Evolutionary conservation across 92 coral and sea anemone genomes (phyloP).

Genomic region (Micromussa lordhowensis): DNA sequence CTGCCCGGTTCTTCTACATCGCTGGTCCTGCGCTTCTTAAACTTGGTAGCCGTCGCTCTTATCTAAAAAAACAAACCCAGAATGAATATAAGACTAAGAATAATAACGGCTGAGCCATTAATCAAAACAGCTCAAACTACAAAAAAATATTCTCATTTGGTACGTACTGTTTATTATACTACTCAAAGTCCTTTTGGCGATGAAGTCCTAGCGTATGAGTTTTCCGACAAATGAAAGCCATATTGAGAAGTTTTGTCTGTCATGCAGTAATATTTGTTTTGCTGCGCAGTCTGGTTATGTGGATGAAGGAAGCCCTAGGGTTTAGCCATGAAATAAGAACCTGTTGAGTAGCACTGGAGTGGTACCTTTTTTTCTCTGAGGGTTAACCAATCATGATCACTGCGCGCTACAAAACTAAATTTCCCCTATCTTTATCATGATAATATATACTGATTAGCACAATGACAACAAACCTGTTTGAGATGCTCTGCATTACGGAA

Average conservation of each 20-base stretch:
- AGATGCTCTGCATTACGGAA: conserved; percentile 92
- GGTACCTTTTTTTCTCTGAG: not conserved
- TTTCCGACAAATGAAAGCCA: not conserved
- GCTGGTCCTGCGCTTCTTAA: conserved; percentile 77
- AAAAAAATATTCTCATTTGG: too few species aligned
- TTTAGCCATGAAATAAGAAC: too few species aligned
- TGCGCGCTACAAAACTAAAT: not conserved
- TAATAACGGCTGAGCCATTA: not conserved
- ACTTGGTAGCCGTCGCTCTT: conserved; percentile 87
- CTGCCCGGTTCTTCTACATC: not conserved
- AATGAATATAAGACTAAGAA: not conserved
- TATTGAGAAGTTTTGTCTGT: not conserved
- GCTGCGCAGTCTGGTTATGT: not conserved
- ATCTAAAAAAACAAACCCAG: conserved; percentile 60
- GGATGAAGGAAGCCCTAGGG: not conserved
- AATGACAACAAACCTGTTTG: conserved; percentile 71
- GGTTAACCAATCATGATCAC: not conserved
- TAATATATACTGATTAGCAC: not conserved
- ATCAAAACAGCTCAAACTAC: too few species aligned
- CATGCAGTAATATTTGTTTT: not conserved
- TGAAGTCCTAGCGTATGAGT: not conserved
- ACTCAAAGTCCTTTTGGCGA: too few species aligned
- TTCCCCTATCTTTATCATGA: not conserved
- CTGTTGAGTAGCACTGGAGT: not conserved
- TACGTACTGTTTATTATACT: too few species aligned